These are phyloP conservation scores for Fragum fragum DNA, from an alignment of 2,888 invertebrate genomes.

Conservation along the genomic window DNA sequence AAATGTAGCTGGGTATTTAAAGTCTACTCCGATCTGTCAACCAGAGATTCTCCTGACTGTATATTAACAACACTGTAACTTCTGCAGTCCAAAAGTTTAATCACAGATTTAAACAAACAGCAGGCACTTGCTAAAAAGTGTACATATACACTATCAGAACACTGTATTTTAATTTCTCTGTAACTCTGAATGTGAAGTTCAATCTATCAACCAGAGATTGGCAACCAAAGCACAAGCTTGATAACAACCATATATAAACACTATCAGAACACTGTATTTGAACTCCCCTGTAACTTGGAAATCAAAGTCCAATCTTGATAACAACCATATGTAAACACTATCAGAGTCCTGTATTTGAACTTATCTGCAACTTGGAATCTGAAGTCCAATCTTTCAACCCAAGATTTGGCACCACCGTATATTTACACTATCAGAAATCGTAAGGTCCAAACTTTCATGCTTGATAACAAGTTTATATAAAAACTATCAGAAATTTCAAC, in stretches of 20 bases:
- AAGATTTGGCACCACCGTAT: too few species aligned
- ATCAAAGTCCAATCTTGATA: too few species aligned
- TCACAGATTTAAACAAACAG: constrained; percentile 77
- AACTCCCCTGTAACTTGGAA: constrained; percentile 82
- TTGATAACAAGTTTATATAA: constrained; percentile 42
- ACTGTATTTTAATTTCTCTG: constrained; percentile 67
- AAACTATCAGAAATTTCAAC: neutral
- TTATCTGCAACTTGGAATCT: too few species aligned
- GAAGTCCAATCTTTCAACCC: too few species aligned
- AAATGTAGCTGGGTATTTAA: too few species aligned
- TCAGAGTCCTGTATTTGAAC: too few species aligned
- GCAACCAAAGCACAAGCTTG: constrained; percentile 65
- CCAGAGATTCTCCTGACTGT: too few species aligned
- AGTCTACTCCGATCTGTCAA: too few species aligned
- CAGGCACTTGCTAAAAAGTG: constrained; percentile 62
- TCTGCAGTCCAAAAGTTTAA: constrained; percentile 82
- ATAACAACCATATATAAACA: constrained; percentile 71
- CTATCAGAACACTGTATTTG: constrained; percentile 69
- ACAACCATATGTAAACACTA: too few species aligned
- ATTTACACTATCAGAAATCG: too few species aligned
- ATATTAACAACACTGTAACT: constrained; percentile 62
- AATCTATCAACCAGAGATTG: constrained; percentile 79
- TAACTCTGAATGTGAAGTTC: constrained; percentile 78
- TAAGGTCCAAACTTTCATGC: too few species aligned
- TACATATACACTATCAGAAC: constrained; percentile 73